phyloP scores from a whole-genome alignment of 2,113 vertebrate species.

The Sturnus vulgaris region DNA sequence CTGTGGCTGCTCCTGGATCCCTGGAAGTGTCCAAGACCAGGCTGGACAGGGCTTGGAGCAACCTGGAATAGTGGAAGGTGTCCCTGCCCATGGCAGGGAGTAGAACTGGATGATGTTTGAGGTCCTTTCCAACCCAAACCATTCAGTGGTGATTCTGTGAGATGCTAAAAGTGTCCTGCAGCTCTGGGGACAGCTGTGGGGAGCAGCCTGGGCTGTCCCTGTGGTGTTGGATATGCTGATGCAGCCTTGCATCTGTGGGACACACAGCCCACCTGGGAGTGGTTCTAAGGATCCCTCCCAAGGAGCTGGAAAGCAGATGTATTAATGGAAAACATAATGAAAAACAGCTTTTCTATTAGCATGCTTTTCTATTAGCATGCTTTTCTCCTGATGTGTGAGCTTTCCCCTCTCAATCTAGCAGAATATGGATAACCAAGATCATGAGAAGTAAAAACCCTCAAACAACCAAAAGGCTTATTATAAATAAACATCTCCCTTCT shows the following conservation, averaged over 20 bases:
- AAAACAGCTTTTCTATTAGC: neutral
- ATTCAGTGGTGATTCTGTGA: neutral
- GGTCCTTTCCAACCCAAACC: neutral
- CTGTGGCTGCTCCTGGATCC: neutral
- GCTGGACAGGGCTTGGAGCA: rapidly evolving
- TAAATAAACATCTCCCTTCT: neutral
- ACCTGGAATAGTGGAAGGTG: rapidly evolving
- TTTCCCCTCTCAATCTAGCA: neutral
- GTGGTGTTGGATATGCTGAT: neutral
- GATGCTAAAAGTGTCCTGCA: neutral
- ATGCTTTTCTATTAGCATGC: rapidly evolving
- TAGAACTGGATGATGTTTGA: neutral
- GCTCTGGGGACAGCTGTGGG: neutral
- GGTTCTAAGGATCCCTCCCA: neutral
- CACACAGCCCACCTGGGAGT: neutral
- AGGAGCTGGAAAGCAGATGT: neutral
- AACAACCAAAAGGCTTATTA: neutral
- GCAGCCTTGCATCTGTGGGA: neutral
- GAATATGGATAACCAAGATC: neutral
- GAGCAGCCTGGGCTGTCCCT: neutral
- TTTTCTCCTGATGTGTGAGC: neutral
- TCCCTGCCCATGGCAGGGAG: neutral
- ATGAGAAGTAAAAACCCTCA: neutral
- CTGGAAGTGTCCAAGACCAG: neutral
- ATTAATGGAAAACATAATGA: neutral